Percentiles rank a stretch among this genome's conserved stretches.
Conservation (phyloP, 2,113 vertebrate species). For the Hylia prasina region DNA sequence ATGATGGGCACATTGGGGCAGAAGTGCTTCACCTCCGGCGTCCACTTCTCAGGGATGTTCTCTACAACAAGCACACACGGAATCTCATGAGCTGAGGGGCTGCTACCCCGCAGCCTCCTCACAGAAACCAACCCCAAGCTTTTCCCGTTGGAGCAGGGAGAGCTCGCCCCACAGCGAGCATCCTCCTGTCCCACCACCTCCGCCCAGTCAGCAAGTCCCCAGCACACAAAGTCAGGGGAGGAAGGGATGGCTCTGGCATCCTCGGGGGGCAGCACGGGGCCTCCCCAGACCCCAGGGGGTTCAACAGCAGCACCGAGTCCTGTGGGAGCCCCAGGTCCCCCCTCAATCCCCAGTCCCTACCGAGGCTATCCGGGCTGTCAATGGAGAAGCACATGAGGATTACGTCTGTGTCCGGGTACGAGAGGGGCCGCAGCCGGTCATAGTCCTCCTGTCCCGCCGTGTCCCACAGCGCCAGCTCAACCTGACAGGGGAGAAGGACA, state of each 20-base stretch:
- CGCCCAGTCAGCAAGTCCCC: neutral
- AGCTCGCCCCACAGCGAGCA: fast-evolving
- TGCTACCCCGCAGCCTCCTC: neutral
- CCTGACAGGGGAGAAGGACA: constrained; percentile 67
- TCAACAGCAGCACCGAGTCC: neutral
- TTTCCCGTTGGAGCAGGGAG: fast-evolving
- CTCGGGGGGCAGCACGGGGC: fast-evolving
- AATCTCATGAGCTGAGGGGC: neutral
- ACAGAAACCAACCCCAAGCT: neutral
- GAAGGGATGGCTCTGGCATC: neutral
- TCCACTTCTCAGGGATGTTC: constrained; percentile 99
- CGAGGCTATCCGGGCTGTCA: constrained; percentile 96
- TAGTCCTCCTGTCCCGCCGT: constrained; percentile 98
- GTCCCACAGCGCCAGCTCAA: constrained; percentile 96
- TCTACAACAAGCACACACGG: constrained; percentile 61
- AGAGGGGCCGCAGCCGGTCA: constrained; percentile 91
- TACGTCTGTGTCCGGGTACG: constrained; percentile 94
- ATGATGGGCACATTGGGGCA: constrained; percentile 98
- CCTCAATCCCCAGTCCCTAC: constrained; percentile 58
- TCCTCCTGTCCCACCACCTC: neutral
- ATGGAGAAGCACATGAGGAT: constrained; percentile 99
- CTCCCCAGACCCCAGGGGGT: fast-evolving
- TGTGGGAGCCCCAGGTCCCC: neutral
- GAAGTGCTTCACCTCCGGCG: constrained; percentile 96
- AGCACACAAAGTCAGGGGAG: neutral